These are phyloP conservation scores for Megathymus violae DNA, from an alignment of 1,140 invertebrate species.

Conservation along the genomic window DNA sequence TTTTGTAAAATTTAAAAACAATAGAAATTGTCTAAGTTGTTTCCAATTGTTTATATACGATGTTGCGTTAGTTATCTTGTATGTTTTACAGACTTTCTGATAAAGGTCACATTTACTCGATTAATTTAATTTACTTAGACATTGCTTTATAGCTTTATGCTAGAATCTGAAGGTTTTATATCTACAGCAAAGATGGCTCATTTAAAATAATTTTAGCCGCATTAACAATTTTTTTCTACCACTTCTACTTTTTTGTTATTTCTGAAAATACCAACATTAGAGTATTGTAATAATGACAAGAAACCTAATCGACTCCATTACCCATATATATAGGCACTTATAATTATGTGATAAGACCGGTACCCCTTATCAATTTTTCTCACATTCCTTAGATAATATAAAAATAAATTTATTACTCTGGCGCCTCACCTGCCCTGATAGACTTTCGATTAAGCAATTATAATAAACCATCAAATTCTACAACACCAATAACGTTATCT, in stretches of 20 bases:
- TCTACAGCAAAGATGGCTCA: too few species aligned
- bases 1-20: too few species aligned
- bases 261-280: conserved; percentile 14
- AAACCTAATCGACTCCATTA: conserved; percentile 24
- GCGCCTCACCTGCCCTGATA: conserved; percentile 15
- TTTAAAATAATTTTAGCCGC: too few species aligned
- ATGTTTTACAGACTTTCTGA: too few species aligned
- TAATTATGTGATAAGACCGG: neutral
- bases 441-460: neutral
- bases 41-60: too few species aligned
- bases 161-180: too few species aligned
- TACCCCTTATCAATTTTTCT: conserved; percentile 27
- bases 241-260: neutral
- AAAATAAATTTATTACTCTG: conserved; percentile 28
- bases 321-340: neutral
- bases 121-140: too few species aligned
- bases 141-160: too few species aligned
- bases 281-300: conserved; percentile 18
- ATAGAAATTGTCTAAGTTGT: too few species aligned
- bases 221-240: too few species aligned
- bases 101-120: too few species aligned
- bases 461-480: conserved; percentile 4
- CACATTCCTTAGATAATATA: conserved; percentile 27
- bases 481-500: neutral
- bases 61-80: too few species aligned